Conservation (phyloP, 2,113 vertebrate genomes). For the Anhinga rufa region DNA sequence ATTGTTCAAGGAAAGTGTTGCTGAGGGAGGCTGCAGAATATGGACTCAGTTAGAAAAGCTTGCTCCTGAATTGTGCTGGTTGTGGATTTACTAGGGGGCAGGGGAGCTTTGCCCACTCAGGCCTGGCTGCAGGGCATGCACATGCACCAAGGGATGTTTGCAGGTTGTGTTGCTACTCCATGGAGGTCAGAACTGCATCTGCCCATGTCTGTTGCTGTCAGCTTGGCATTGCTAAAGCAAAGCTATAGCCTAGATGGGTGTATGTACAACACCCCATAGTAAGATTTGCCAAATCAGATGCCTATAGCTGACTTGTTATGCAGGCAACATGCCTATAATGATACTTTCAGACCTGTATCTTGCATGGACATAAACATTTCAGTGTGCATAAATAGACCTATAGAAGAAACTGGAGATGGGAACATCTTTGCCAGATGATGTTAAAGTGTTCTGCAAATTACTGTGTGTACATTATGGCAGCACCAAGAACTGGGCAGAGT, state of each 20-base stretch:
- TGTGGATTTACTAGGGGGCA: not conserved
- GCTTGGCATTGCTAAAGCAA: not conserved
- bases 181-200: not conserved
- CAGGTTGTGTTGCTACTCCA: not conserved
- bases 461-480: not conserved
- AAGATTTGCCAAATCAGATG: not conserved
- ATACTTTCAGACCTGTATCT: not conserved
- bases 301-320: not conserved
- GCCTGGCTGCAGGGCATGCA: not conserved
- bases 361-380: not conserved
- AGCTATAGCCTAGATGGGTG: not conserved
- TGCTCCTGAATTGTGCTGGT: not conserved
- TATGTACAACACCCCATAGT: not conserved
- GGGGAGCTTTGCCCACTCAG: not conserved
- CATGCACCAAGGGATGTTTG: not conserved
- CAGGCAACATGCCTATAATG: not conserved
- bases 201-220: accelerated
- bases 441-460: not conserved
- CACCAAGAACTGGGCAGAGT: not conserved
- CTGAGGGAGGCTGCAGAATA: not conserved
- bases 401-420: not conserved
- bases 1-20: not conserved
- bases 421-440: not conserved
- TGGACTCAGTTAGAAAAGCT: not conserved
- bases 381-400: not conserved